Base-by-base conservation (phyloP, 2,888 invertebrate species). In the Slavum lentiscoides region DNA sequence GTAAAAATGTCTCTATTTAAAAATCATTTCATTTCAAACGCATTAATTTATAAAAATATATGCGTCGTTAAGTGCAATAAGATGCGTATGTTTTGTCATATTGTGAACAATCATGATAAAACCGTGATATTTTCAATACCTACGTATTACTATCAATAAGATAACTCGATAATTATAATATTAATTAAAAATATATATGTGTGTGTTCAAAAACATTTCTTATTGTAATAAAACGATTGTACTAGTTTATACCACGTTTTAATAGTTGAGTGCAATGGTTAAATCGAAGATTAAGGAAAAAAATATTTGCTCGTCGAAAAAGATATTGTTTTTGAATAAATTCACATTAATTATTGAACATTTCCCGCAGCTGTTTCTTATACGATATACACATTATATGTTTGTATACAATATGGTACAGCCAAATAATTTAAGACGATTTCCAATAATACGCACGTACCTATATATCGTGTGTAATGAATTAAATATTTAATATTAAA, bases 241-340 rank as follows among this genome's bases (percentile, higher is more conserved):
- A 49, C 23, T n/a, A n/a, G 7, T 62, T n/a, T 30, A 62, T 49
- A 74, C 62, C 62, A 74, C 49, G 62, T 74, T 74, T 62, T 74
- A 62, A 30, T 30, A 74, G 49, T 62, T n/a, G 30, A 64, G 53
- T 53, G 37, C 49, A 13, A 11, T 21, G 43, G 21, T n/a, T 0
- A n/a, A 74, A 66, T 66, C 37, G n/a, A 21, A 39, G 17, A 55
- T 64, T 55, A 3, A 7, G 37, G 9, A 21, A 55, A 66, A 55
- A 37, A 74, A 74, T 23, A 58, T 64, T 37, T n/a, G n/a, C 19
- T 43, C 21, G 53, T 64, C 15, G 2, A 53, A 74, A 64, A 64
- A 74, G 64, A 37, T 74, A 55, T 74, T 53, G 53, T n/a, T 64
- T 74, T 74, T 21, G 74, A 74, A 74, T 74, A 64, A 74, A 17